Percentiles rank a stretch among this genome's conserved stretches.
Conservation (phyloP, 2,888 invertebrate species). For the Nomada fabriciana region DNA sequence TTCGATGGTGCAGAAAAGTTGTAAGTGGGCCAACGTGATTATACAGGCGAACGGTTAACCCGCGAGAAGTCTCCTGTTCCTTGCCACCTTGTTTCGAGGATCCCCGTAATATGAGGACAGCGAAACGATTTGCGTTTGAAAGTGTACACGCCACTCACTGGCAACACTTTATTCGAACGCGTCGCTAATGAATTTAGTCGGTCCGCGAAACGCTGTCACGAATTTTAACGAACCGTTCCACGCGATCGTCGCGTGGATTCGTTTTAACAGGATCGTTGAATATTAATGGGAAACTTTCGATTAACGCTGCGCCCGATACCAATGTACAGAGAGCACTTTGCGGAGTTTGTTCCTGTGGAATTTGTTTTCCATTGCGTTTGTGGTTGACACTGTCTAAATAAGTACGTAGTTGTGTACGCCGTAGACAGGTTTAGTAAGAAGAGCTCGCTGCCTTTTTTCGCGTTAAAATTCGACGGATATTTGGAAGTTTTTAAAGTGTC, state of each 20-base stretch:
- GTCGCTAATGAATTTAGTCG: conserved; percentile 28
- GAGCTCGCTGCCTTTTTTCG: too few relatives aligned
- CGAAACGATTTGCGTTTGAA: conserved; percentile 14
- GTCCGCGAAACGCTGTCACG: conserved; percentile 9
- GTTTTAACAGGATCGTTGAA: conserved; percentile 27
- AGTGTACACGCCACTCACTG: not conserved
- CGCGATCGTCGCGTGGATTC: conserved; percentile 5
- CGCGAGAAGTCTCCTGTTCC: not conserved
- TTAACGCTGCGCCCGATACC: conserved; percentile 19
- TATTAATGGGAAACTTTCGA: conserved; percentile 37
- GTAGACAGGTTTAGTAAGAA: not conserved
- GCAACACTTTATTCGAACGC: not conserved
- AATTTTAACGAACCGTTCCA: conserved; percentile 27
- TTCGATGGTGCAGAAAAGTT: conserved; percentile 52
- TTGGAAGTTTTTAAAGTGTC: too few relatives aligned
- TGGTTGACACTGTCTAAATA: too few relatives aligned
- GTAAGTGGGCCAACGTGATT: conserved; percentile 50
- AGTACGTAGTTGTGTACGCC: too few relatives aligned
- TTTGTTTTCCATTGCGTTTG: not conserved
- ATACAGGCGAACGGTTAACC: conserved; percentile 45
- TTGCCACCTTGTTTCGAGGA: conserved; percentile 37
- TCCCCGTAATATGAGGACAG: not conserved
- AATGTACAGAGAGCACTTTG: not conserved
- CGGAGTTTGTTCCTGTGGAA: not conserved
- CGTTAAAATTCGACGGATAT: too few relatives aligned